Base-by-base conservation (phyloP, 1,140 invertebrate species). In the Drosophila erecta region DNA sequence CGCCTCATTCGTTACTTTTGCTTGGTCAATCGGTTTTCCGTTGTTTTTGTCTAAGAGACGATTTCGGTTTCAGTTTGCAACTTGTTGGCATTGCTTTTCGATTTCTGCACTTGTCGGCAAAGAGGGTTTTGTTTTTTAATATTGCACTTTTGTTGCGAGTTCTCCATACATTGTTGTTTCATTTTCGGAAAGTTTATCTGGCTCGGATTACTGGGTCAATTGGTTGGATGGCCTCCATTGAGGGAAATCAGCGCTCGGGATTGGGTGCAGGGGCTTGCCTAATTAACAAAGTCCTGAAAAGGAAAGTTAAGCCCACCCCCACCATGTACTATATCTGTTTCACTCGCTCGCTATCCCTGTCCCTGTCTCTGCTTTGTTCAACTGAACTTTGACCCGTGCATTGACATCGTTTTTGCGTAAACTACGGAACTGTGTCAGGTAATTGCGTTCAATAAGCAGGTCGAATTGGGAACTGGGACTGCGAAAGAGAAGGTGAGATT, bases 371-470 rank as follows among this genome's bases (percentile, higher is more conserved):
- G 24, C 14, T 41, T 40, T 47, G 37, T 33, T 47, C 37, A 44
- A 37, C 37, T 81, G 81, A 85, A 86, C 81, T 86, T 87, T 86
- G 83, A 81, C 81, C 80, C 79, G 72, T 83, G 64, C 81, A 66
- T 81, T 89, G 79, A 73, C 83, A 83, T 81, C 84, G 71, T 87
- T 87, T 79, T 51, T 76, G 76, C 72, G 58, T 76, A 71, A 72
- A 72, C 66, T 72, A 51, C 47, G 37, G 62, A 85, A 86, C 65
- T 87, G 66, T 87, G 83, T 76, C 84, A 87, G 83, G 76, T 86
- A 86, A 86, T 86, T 86, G 81, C 79, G 84, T 86, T 86, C 83
- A 89, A 87, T 87, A 87, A 87, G 84, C 84, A 89, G 83, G 84
- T 87, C 83, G 50, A 40, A 67, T 51, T 67, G 64, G 59, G 46